phyloP scores from a whole-genome alignment of 1,140 invertebrate species.

The Phymorhynchus buccinoides region DNA sequence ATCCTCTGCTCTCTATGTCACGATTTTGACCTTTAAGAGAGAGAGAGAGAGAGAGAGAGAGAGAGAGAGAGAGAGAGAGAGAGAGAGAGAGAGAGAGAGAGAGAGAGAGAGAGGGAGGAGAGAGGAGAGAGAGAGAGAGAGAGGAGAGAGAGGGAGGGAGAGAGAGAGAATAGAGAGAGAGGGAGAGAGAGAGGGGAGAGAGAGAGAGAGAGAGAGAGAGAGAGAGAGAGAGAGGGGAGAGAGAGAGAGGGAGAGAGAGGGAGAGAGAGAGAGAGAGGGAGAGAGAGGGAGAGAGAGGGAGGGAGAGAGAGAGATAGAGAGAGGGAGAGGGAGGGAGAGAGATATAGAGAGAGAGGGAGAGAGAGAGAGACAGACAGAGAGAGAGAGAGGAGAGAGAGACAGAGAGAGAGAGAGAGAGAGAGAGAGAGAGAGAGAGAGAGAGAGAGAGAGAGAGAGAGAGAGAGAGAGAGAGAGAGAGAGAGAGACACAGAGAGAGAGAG shows the following conservation, averaged over 20 bases:
- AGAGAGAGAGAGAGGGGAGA: not conserved
- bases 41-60: not conserved
- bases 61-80: not conserved
- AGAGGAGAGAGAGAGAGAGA: not conserved
- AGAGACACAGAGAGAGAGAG: not conserved
- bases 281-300: not conserved
- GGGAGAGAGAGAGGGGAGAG: not conserved
- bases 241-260: not conserved
- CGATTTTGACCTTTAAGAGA: no score
- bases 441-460: not conserved
- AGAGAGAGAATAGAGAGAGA: no score
- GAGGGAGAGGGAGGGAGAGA: no score
- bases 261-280: not conserved
- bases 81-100: not conserved
- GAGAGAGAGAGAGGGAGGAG: not conserved
- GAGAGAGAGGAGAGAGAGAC: not conserved
- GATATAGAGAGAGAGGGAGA: no score
- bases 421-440: not conserved
- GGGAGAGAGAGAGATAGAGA: no score
- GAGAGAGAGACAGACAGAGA: not conserved
- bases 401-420: not conserved
- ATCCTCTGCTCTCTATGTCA: no score
- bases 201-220: not conserved
- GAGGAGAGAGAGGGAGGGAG: not conserved
- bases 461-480: not conserved